phyloP scores from a whole-genome alignment of 2,797 vertebrate genomes.

The Geotrypetes seraphini region DNA sequence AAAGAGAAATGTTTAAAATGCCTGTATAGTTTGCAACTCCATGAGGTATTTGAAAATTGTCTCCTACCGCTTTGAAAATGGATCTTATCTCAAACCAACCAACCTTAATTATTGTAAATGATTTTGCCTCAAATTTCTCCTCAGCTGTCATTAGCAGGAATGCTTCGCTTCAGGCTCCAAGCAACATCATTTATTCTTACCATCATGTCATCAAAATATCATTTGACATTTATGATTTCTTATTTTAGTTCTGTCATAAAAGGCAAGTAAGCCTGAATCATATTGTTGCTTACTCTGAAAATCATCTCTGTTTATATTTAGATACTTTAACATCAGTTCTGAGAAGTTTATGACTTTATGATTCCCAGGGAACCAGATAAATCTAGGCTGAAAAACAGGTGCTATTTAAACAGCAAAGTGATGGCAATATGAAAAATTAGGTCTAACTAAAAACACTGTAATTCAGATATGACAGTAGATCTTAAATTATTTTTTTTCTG shows the following conservation, averaged over 20 bases:
- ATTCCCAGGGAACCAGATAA: neutral
- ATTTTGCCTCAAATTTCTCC: too few relatives aligned
- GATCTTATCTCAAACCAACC: too few relatives aligned
- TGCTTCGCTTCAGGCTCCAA: neutral
- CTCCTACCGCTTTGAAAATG: too few relatives aligned
- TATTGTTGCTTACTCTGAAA: neutral
- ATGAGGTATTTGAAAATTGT: too few relatives aligned
- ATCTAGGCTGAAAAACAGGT: neutral
- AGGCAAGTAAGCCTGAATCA: neutral
- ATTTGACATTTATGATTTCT: neutral
- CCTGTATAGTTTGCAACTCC: too few relatives aligned
- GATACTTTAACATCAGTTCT: neutral
- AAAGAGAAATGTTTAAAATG: too few relatives aligned
- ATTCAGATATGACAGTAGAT: too few relatives aligned
- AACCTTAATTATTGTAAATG: too few relatives aligned
- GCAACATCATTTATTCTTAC: neutral
- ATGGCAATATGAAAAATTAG: too few relatives aligned
- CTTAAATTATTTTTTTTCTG: too few relatives aligned
- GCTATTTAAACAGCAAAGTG: neutral
- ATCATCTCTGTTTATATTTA: neutral
- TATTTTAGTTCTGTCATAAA: conserved; percentile 19
- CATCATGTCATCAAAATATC: too few relatives aligned
- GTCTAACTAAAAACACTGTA: conserved; percentile 2
- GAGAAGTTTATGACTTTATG: neutral
- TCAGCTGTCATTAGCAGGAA: too few relatives aligned